phyloP scores from a whole-genome alignment of 2,797 vertebrate genomes.

The Sebastes melanostomus region DNA sequence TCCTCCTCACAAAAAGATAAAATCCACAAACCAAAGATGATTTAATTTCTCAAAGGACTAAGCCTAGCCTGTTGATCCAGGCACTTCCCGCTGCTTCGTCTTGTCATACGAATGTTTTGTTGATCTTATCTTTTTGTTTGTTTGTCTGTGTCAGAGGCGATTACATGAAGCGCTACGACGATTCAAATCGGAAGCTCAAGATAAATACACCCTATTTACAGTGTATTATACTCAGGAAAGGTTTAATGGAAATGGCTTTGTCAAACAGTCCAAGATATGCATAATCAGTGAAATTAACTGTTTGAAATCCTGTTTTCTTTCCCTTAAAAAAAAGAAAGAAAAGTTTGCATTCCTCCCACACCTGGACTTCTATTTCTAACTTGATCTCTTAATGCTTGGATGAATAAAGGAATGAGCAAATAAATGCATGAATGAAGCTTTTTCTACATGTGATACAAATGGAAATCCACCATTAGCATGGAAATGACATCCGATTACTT shows the following conservation, averaged over 20 bases:
- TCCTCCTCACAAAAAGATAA: conserved; percentile 41
- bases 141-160: conserved; percentile 42
- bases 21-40: conserved; percentile 54
- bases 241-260: neutral
- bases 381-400: neutral
- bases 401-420: neutral
- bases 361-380: neutral
- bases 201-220: conserved; percentile 46
- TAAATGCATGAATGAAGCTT: neutral
- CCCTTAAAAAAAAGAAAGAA: neutral
- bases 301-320: neutral
- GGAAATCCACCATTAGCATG: conserved; percentile 55
- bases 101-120: conserved; percentile 43
- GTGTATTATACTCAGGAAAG: conserved; percentile 14
- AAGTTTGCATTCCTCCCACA: neutral
- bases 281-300: neutral
- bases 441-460: conserved; percentile 31
- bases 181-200: conserved; percentile 31
- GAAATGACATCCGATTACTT: conserved; percentile 59
- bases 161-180: conserved; percentile 22
- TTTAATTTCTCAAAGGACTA: conserved; percentile 63
- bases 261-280: neutral
- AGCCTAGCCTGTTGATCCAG: conserved; percentile 30
- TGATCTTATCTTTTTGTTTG: conserved; percentile 54
- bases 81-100: conserved; percentile 26